Evolutionary conservation across 2,113 vertebrate genomes (phyloP).

Genomic region (Otolemur garnettii): DNA sequence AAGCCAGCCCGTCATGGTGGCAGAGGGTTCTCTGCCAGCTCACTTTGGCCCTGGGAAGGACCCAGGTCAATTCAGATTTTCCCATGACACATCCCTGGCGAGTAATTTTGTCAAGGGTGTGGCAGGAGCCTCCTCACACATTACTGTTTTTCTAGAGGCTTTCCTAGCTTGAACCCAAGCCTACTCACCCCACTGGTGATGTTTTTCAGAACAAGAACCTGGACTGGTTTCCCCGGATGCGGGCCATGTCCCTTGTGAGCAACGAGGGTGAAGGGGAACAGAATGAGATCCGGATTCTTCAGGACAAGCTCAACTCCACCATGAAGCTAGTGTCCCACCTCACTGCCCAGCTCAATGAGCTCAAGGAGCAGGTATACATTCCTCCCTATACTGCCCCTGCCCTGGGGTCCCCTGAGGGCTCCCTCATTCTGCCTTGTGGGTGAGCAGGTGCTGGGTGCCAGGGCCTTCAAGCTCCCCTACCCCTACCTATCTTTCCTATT

Average conservation of each 20-base stretch:
- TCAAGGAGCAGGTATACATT: constrained; percentile 95
- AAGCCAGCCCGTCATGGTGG: background rate
- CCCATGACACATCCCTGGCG: background rate
- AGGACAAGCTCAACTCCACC: constrained; percentile 94
- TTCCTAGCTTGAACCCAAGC: background rate
- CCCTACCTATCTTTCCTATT: background rate
- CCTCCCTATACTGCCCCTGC: background rate
- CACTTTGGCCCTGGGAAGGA: background rate
- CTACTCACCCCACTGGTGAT: background rate
- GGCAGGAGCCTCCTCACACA: background rate
- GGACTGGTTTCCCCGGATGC: constrained; percentile 99
- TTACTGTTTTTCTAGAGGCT: background rate
- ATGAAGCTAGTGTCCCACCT: constrained; percentile 97
- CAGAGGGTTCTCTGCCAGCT: background rate
- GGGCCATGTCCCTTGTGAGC: constrained; percentile 98
- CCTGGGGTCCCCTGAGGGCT: fast-evolving
- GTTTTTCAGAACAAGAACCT: constrained; percentile 95
- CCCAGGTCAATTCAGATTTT: background rate
- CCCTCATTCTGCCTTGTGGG: background rate
- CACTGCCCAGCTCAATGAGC: constrained; percentile 94
- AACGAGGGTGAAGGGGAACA: constrained; percentile 97
- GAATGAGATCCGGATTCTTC: constrained; percentile 96
- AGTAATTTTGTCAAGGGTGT: background rate
- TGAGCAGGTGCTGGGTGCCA: background rate
- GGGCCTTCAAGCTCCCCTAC: background rate